These are phyloP conservation scores for Myanophis thanlyinensis DNA, from an alignment of 2,113 vertebrate genomes.

Conservation along the genomic window DNA sequence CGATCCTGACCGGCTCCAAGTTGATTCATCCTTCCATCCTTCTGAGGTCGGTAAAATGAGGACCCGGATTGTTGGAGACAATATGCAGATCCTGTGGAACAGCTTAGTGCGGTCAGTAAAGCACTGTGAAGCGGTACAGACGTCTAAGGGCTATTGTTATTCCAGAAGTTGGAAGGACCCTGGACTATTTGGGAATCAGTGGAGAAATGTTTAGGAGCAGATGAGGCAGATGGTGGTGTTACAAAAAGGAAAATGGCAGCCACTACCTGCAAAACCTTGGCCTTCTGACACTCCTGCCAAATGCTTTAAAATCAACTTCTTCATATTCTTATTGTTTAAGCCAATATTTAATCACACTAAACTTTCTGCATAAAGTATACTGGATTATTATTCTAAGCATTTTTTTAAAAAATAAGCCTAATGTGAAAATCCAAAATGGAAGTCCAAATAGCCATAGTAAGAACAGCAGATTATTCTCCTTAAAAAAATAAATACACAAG, in stretches of 20 bases:
- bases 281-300: not conserved
- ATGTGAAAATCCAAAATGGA: not conserved
- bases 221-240: not conserved
- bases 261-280: not conserved
- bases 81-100: no score
- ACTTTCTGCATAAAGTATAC: not conserved
- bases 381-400: not conserved
- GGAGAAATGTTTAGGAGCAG: not conserved
- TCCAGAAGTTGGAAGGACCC: not conserved
- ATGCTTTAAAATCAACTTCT: not conserved
- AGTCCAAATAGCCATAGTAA: not conserved
- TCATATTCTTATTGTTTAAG: not conserved
- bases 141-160: not conserved
- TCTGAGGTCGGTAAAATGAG: not conserved
- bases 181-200: not conserved
- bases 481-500: no score
- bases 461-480: not conserved
- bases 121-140: not conserved
- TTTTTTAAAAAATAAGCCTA: not conserved
- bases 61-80: not conserved
- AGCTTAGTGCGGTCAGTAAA: not conserved
- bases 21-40: not conserved
- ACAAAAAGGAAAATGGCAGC: not conserved
- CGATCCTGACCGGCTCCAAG: not conserved
- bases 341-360: not conserved